phyloP scores from a whole-genome alignment of 2,888 invertebrate species.

The Myopa testacea region DNA sequence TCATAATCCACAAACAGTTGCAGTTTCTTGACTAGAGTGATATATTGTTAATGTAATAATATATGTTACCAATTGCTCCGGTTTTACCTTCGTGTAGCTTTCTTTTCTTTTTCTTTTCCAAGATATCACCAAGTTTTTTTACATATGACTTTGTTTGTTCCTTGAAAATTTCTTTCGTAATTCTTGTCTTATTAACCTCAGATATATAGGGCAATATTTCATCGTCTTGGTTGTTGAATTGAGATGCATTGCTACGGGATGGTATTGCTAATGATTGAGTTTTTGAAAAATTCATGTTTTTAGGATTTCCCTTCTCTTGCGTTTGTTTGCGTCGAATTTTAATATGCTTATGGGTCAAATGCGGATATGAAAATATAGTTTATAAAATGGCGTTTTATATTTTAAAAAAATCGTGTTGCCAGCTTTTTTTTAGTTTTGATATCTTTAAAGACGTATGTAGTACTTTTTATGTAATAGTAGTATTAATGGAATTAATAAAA shows the following conservation, averaged over 20 bases:
- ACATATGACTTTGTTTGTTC: slow-evolving; percentile 31
- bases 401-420: not conserved
- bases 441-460: slow-evolving; percentile 1
- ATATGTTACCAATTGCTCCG: not conserved
- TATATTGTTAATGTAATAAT: not conserved
- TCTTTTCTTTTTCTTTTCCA: not conserved
- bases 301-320: not conserved
- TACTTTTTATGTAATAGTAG: no score
- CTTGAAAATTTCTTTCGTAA: slow-evolving; percentile 39
- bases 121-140: slow-evolving; percentile 5
- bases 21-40: slow-evolving; percentile 32
- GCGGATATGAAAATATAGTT: not conserved
- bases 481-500: not conserved
- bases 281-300: not conserved
- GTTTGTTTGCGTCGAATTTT: not conserved
- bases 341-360: not conserved
- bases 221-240: not conserved
- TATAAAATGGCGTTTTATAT: not conserved
- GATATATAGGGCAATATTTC: slow-evolving; percentile 25
- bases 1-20: slow-evolving; percentile 26
- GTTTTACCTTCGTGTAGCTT: slow-evolving; percentile 4
- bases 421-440: slow-evolving; percentile 11
- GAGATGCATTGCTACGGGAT: not conserved
- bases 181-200: slow-evolving; percentile 27
- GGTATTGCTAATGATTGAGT: not conserved